These are phyloP conservation scores for Mellivora capensis DNA, from an alignment of 2,113 vertebrate species.

Conservation along the genomic window DNA sequence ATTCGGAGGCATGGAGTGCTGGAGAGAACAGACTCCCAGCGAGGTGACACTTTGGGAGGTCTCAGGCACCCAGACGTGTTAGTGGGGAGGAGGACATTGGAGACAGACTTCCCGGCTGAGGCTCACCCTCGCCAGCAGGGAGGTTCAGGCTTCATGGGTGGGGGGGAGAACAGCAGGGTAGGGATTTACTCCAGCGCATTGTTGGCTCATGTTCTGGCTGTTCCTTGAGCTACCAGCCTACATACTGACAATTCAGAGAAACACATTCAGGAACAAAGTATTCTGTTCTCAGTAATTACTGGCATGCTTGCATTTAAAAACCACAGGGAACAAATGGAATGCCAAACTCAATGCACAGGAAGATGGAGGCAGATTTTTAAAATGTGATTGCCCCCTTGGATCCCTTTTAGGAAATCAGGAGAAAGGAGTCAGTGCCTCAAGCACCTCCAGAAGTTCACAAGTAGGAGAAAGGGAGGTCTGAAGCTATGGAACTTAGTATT, in stretches of 20 bases:
- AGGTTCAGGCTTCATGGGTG: slow-evolving; percentile 53
- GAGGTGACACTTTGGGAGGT: slow-evolving; percentile 50
- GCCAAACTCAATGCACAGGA: not conserved
- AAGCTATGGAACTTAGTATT: not conserved
- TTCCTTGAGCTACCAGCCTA: slow-evolving; percentile 23
- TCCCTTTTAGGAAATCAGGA: slow-evolving; percentile 27
- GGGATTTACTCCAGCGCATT: slow-evolving; percentile 15
- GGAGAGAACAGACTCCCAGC: slow-evolving; percentile 23
- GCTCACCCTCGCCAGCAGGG: not conserved
- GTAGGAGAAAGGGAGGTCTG: not conserved
- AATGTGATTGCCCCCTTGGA: not conserved
- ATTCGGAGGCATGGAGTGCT: not conserved
- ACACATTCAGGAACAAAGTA: not conserved
- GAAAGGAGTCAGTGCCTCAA: not conserved
- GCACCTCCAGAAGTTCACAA: not conserved
- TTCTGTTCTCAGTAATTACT: slow-evolving; percentile 21
- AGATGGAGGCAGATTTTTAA: slow-evolving; percentile 33
- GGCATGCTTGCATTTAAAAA: slow-evolving; percentile 37
- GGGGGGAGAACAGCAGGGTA: not conserved
- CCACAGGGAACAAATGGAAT: slow-evolving; percentile 24
- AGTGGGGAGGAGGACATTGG: not conserved
- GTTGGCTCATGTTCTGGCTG: slow-evolving; percentile 5
- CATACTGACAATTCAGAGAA: slow-evolving; percentile 48
- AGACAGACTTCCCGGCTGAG: not conserved
- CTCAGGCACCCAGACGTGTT: slow-evolving; percentile 19